phyloP scores from a whole-genome alignment of 2,113 vertebrate species.

The Mesitornis unicolor region DNA sequence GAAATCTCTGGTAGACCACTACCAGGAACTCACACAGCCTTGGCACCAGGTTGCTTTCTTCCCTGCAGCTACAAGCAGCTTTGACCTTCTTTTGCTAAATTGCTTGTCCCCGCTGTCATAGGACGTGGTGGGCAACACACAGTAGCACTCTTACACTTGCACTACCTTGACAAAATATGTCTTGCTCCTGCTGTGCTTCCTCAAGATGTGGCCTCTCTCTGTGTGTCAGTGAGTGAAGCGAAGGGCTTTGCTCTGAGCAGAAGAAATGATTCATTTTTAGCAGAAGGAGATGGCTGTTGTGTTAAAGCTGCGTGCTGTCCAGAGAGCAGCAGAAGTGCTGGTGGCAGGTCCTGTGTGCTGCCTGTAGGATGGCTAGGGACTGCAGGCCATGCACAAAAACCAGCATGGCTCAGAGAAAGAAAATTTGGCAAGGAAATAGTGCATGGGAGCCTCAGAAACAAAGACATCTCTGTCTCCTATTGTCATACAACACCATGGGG shows the following conservation, averaged over 20 bases:
- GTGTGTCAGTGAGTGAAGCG: neutral
- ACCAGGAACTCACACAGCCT: neutral
- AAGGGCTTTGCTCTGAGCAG: neutral
- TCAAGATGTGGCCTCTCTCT: neutral
- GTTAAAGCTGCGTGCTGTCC: neutral
- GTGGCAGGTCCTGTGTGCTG: neutral
- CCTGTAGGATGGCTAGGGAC: neutral
- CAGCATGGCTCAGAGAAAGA: rapidly evolving
- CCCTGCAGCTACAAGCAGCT: neutral
- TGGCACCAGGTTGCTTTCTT: neutral
- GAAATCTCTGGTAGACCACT: neutral
- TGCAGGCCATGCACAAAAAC: neutral
- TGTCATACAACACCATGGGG: neutral
- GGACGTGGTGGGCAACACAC: neutral
- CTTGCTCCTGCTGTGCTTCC: neutral
- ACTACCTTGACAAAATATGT: neutral
- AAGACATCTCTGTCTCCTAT: neutral
- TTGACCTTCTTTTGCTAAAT: neutral
- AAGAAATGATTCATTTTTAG: rapidly evolving
- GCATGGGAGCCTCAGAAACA: neutral
- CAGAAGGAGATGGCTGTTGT: neutral
- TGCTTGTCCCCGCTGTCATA: rapidly evolving
- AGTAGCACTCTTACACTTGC: neutral
- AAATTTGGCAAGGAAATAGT: neutral
- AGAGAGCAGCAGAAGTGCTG: neutral